Evolutionary conservation across 1,140 invertebrate species (phyloP), one percentile per base, ranked within the genome.

Genomic region (Drosophila persimilis): DNA sequence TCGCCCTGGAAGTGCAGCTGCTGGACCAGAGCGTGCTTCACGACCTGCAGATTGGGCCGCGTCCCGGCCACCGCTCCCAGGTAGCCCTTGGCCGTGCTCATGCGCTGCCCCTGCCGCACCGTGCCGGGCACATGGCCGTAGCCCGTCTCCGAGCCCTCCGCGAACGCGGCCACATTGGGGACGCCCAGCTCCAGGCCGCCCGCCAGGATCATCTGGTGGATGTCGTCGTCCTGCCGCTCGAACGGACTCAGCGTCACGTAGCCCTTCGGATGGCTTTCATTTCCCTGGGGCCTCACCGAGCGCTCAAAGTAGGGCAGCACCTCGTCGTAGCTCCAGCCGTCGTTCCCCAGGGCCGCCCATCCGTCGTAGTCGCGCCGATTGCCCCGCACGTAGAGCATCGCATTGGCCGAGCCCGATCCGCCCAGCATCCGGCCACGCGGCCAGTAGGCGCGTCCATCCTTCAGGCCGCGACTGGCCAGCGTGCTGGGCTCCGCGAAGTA

Each of bases 401-500:
- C 96, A 91, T 98, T 98, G 13, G 97, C 94, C 0, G 94, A 94
- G 1, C 95, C 95, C 9, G 94, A 94, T 2, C 97, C 97, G 2
- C 97, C 97, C 5, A 96, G 80, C 7, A 93, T 93, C 79, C 94
- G 95, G 0, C 95, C 96, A 58, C 94, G 93, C 0, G 94, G 93
- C 95, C 95, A 95, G 59, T 92, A 92, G 69, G 95, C 95, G 6
- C 90, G 90, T 24, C 93, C 91, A 8, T 93, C 86, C 22, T 48
- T 91, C 58, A 92, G 90, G 1, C 92, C 91, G 46, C 93, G 91
- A 69, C 95, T 95, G n/a, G 93, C 92, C 1, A 81, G 81, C 0
- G 78, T 76, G 70, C 95, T 93, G 0, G 93, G 92, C 47, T 95
- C 94, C 0, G 94, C 94, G 60, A 93, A 89, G 77, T 95, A 96